Base-by-base conservation (phyloP, 2,797 vertebrate genomes). In the Bucorvus abyssinicus region DNA sequence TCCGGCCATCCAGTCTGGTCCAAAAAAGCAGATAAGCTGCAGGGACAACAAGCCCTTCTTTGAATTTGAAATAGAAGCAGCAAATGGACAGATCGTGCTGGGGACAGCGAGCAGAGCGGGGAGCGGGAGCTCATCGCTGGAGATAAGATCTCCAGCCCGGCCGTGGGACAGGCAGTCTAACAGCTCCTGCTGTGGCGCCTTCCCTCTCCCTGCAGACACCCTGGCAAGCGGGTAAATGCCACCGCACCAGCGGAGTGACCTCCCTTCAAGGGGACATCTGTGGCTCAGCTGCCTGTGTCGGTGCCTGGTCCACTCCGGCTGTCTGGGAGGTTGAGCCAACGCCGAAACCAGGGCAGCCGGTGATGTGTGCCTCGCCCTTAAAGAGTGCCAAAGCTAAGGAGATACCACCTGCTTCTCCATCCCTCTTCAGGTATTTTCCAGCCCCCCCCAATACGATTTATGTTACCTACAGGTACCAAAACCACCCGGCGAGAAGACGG, bases 21-120 rank as follows among this genome's bases (percentile, higher is more conserved):
- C 83, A 73, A 61, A 85, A 80, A 47, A 73, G 57, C 73, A 90
- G 91, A 93, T 94, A 95, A 96, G 79, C 57, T 80, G 74, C 27
- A 81, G 82, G 87, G 44, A 68, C 94, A 96, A 95, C 89, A 96
- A 93, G 61, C 23, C 57, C 65, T 75, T 60, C 67, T 91, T 71
- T 93, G 93, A 95, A 92, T 94, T 70, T 94, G 91, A 94, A 96
- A 92, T 87, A 89, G 91, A 94, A 79, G 79, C 27, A 88, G 93
- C 89, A 93, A 89, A 89, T 55, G 87, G 91, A 60, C 89, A 91
- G 91, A 89, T 87, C 74, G 38, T 40, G 75, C 64, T 93, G 22
- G 49, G 89, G 91, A 64, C 14, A 83, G 86, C 16, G 74, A 92
- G 16, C n/a, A 70, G 81, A 87, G 89, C 87, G 63, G 74, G 10